Evolutionary conservation across 2,113 vertebrate species (phyloP).

Genomic region (Apus apus): DNA sequence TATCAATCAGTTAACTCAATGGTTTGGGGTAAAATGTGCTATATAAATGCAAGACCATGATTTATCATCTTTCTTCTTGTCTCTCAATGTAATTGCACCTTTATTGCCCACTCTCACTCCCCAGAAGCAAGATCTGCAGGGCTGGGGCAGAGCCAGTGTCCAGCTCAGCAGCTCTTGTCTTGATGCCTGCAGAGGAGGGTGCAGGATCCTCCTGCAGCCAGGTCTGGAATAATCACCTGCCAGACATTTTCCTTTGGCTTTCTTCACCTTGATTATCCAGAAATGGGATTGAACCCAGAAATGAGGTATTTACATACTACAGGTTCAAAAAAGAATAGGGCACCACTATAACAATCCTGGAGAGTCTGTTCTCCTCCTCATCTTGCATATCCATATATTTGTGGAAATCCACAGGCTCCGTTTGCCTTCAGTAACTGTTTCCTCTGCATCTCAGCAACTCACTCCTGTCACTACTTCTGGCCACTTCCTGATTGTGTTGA

Average conservation of each 20-base stretch:
- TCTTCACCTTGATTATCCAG: not conserved
- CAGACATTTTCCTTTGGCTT: rapidly evolving
- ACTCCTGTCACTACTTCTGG: not conserved
- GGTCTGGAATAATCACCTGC: rapidly evolving
- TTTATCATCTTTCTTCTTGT: conserved; percentile 20
- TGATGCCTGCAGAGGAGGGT: rapidly evolving
- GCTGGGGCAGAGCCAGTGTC: not conserved
- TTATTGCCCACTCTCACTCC: not conserved
- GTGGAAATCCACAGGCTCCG: not conserved
- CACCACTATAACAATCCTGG: not conserved
- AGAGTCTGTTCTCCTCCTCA: not conserved
- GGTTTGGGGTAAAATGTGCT: conserved; percentile 39
- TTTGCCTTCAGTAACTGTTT: not conserved
- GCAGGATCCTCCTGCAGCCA: rapidly evolving
- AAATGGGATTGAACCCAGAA: not conserved
- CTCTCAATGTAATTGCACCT: conserved; percentile 11
- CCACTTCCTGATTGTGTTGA: not conserved
- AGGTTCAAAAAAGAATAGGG: not conserved
- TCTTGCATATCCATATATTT: not conserved
- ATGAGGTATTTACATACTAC: not conserved
- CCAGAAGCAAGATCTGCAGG: not conserved
- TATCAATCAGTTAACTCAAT: conserved; percentile 26
- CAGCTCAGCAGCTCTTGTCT: rapidly evolving
- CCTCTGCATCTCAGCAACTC: not conserved
- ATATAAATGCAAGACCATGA: conserved; percentile 39